Base-by-base conservation (phyloP, 2,888 invertebrate genomes). In the Troides oblongomaculatus region DNA sequence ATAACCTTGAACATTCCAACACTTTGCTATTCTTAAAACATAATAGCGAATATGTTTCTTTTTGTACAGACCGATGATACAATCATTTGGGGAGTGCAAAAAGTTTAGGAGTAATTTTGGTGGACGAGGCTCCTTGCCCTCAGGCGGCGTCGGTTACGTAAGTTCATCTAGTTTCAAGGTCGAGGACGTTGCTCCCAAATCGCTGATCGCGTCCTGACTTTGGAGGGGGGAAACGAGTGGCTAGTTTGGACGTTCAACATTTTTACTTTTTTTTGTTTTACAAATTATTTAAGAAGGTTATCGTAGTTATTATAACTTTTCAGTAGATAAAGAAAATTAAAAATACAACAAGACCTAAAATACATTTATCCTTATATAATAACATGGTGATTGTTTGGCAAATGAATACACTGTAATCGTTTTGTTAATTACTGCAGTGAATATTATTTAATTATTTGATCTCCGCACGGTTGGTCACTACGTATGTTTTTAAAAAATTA, bases 151-250 rank as follows among this genome's bases (percentile, higher is more conserved):
- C 85, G 89, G 91, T 92, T 90, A 90, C 87, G 84, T 92, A 91
- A 91, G 91, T 91, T 90, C 92, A 91, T 90, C 92, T 92, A 92
- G 88, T 83, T 86, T 87, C 92, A 92, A 92, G 92, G 92, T 86
- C 90, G 91, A 84, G 92, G 91, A 87, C 92, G 85, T 91, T 92
- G 92, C 89, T 90, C 92, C 92, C 92, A 88, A 90, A 89, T 87
- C 87, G 89, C 89, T 88, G 90, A 88, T 87, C 88, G 87, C 87
- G 88, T 90, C 91, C 91, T 85, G 84, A 84, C 79, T 84, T 83
- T 84, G 86, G 82, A 46, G 81, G 83, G 76, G 75, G 72, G 74
- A 72, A 71, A 70, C 83, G 79, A 81, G 46, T 58, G 23, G 57
- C 82, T 84, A 88, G 86, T 89, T 90, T 89, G 83, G 89, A 84